These are phyloP conservation scores for Tenthredo livida DNA, from an alignment of 2,888 invertebrate species.

Conservation along the genomic window DNA sequence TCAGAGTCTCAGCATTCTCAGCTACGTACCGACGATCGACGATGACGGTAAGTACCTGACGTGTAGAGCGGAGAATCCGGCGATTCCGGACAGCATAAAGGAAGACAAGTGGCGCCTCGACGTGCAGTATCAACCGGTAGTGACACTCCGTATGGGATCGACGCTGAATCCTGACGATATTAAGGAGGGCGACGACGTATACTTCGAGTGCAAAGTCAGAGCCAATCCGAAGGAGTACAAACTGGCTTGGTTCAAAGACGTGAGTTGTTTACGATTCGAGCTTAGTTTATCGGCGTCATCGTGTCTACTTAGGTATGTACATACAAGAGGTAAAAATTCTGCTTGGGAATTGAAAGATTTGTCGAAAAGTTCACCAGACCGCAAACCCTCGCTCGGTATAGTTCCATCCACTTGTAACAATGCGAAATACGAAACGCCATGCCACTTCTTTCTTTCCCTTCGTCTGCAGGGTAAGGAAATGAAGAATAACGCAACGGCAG, in stretches of 20 bases:
- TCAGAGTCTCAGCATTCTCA: conserved; percentile 89
- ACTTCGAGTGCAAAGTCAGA: conserved; percentile 92
- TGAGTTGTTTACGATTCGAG: conserved; percentile 80
- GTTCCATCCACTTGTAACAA: background rate
- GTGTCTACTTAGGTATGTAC: no score
- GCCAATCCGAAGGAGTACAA: conserved; percentile 92
- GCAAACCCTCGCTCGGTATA: background rate
- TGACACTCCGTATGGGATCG: conserved; percentile 90
- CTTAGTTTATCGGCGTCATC: background rate
- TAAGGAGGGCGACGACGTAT: conserved; percentile 94
- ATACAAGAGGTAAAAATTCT: background rate
- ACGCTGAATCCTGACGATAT: conserved; percentile 92
- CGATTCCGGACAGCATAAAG: conserved; percentile 89
- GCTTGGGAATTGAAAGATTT: background rate
- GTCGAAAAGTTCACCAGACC: background rate
- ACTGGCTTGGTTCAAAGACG: conserved; percentile 93
- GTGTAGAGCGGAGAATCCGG: conserved; percentile 93
- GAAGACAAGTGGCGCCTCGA: conserved; percentile 94
- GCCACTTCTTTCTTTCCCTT: background rate
- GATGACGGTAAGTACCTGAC: conserved; percentile 95
- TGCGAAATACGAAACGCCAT: background rate
- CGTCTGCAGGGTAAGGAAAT: conserved; percentile 87
- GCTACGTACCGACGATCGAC: conserved; percentile 90
- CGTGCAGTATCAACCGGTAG: conserved; percentile 94
- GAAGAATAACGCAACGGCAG: conserved; percentile 89